Percentiles rank a stretch among this genome's conserved stretches.
These are phyloP conservation scores for Tetrao urogallus DNA, from an alignment of 2,113 vertebrate genomes.

Conservation along the genomic window DNA sequence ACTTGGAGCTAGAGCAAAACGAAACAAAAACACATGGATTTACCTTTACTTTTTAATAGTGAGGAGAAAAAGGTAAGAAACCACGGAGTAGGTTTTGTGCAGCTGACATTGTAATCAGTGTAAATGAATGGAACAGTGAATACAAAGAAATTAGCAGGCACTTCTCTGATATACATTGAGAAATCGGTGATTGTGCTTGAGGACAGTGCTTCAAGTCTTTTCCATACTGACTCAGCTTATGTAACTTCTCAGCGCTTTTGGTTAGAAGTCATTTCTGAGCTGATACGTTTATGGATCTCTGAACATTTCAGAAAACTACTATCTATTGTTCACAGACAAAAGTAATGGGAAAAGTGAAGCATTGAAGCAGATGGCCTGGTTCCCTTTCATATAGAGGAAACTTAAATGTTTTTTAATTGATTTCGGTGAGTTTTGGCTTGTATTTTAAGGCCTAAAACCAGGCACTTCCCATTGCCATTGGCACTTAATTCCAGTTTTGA, in stretches of 20 bases:
- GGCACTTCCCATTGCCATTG: background rate
- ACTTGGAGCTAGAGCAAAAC: background rate
- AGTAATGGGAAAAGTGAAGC: background rate
- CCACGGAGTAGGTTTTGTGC: background rate
- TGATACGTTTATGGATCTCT: background rate
- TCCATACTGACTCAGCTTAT: background rate
- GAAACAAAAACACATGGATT: background rate
- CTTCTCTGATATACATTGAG: background rate
- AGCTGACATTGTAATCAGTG: background rate
- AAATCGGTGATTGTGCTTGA: background rate
- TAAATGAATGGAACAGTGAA: background rate
- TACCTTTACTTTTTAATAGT: background rate
- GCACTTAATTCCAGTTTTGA: rapidly evolving
- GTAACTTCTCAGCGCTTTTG: background rate
- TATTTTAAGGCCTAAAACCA: background rate
- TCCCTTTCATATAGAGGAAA: background rate
- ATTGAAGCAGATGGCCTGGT: background rate
- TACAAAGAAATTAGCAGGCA: background rate
- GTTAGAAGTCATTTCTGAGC: background rate
- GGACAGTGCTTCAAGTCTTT: background rate
- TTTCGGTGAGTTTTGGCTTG: background rate
- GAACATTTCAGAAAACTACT: background rate
- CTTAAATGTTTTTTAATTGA: background rate
- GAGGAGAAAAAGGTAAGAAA: background rate
- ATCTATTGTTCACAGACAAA: background rate